A percentile compares a stretch with the other conserved stretches of the same genome.
Conservation (phyloP, 2,113 vertebrate genomes). For the Picathartes gymnocephalus region DNA sequence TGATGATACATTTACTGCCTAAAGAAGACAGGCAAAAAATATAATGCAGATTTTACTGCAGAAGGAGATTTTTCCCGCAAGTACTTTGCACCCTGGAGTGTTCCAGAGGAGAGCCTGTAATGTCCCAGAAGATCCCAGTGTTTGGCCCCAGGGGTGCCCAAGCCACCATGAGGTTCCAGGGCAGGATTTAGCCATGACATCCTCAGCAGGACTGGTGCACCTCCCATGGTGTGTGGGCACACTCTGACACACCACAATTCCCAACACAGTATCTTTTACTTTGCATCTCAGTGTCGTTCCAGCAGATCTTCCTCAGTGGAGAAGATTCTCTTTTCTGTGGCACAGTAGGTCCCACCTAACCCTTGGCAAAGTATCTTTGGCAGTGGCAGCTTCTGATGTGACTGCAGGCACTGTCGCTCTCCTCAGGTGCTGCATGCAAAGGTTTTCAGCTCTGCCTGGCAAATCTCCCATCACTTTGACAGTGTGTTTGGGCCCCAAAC, state of each 20-base stretch:
- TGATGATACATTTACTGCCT: not conserved
- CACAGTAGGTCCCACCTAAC: not conserved
- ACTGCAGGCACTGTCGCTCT: not conserved
- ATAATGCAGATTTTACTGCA: not conserved
- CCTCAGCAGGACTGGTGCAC: fast-evolving
- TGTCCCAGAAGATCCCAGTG: not conserved
- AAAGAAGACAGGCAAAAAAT: not conserved
- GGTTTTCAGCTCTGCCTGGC: not conserved
- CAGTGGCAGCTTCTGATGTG: not conserved
- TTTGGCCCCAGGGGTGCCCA: not conserved
- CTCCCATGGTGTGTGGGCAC: fast-evolving
- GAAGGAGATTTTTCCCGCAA: not conserved
- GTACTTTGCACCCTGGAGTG: not conserved
- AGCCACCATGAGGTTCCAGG: not conserved
- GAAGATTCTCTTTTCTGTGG: fast-evolving
- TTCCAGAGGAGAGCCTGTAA: not conserved
- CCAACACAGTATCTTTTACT: fast-evolving
- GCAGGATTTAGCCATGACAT: fast-evolving
- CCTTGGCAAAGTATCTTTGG: not conserved
- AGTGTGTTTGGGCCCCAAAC: not conserved
- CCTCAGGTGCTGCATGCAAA: not conserved
- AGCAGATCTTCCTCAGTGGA: not conserved
- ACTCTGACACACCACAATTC: fast-evolving
- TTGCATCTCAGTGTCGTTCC: fast-evolving
- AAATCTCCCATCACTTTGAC: not conserved